phyloP scores from a whole-genome alignment of 2,113 vertebrate species.

The Mastomys natalensis region DNA sequence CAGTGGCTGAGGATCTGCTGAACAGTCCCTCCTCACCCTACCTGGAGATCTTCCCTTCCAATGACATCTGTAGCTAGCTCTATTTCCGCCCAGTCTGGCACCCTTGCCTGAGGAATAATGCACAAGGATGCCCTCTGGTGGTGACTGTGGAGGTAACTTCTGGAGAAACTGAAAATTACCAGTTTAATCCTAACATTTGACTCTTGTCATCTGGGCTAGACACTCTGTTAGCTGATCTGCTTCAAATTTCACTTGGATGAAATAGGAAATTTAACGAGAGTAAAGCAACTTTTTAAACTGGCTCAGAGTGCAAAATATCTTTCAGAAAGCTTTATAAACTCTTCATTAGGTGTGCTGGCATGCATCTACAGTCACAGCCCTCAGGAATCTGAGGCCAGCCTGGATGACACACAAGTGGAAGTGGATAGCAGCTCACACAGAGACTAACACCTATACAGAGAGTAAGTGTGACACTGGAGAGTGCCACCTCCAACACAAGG shows the following conservation, averaged over 20 bases:
- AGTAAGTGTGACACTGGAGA: neutral
- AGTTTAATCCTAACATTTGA: neutral
- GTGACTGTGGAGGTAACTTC: neutral
- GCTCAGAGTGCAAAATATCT: neutral
- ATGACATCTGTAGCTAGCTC: neutral
- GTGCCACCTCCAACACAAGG: neutral
- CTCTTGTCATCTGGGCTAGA: neutral
- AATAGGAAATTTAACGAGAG: neutral
- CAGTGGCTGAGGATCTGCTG: neutral
- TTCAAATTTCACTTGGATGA: constrained; percentile 9
- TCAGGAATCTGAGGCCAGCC: neutral
- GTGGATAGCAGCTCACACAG: neutral
- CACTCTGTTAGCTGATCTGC: neutral
- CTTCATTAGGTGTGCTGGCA: neutral
- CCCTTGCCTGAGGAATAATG: neutral
- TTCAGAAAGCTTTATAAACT: neutral
- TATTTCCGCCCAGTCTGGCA: neutral
- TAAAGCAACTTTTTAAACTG: neutral
- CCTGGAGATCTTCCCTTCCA: neutral
- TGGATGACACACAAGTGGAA: neutral
- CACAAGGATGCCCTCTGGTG: constrained; percentile 24
- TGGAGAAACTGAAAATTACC: neutral
- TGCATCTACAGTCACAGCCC: neutral
- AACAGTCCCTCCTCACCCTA: neutral
- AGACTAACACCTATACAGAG: neutral